These are phyloP conservation scores for Euplexia lucipara DNA, from an alignment of 2,888 invertebrate species.

Conservation along the genomic window DNA sequence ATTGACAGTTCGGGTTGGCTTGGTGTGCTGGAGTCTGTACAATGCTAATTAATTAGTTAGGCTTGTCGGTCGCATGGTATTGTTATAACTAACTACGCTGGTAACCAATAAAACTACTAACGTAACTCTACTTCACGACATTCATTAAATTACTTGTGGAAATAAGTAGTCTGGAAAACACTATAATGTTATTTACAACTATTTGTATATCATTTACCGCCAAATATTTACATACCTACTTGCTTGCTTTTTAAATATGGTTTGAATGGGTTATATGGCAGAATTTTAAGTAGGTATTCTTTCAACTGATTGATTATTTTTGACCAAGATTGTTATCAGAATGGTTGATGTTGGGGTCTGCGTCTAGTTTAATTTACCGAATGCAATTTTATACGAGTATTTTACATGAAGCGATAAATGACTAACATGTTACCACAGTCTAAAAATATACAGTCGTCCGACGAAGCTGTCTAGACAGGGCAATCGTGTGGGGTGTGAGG, in stretches of 20 bases:
- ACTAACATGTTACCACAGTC: no score
- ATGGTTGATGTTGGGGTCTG: no score
- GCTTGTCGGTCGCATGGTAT: conserved; percentile 19
- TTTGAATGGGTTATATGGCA: background rate
- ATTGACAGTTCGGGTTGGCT: no score
- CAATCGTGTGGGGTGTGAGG: no score
- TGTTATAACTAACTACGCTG: conserved; percentile 21
- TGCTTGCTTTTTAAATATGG: background rate
- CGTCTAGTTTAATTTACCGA: no score
- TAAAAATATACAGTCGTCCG: no score
- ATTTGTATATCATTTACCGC: background rate
- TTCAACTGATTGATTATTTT: background rate
- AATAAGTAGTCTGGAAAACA: conserved; percentile 18
- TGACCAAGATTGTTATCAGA: no score
- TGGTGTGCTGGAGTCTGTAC: no score
- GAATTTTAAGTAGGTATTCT: background rate
- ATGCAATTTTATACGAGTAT: no score
- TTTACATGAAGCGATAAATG: no score
- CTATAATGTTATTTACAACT: background rate
- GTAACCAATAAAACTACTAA: conserved; percentile 3
- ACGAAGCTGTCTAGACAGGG: no score
- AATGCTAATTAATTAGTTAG: conserved; percentile 37
- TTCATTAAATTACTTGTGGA: conserved; percentile 32
- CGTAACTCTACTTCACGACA: conserved; percentile 15
- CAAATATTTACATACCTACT: conserved; percentile 4